Evolutionary conservation across 1,140 invertebrate species (phyloP).

Genomic region (Bradysia coprophila): DNA sequence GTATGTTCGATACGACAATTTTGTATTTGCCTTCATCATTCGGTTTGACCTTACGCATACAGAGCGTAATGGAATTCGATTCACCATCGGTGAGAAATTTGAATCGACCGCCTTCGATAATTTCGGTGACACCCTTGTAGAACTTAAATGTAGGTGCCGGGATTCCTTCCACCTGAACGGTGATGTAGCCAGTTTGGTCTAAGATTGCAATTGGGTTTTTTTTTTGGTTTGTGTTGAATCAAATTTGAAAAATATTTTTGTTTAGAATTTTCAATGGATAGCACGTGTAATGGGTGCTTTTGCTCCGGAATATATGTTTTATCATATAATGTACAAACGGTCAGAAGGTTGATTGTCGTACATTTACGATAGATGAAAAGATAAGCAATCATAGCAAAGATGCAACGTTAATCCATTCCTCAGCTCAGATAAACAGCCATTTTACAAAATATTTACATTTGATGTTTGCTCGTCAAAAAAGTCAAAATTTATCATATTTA

Average conservation of each 20-base stretch:
- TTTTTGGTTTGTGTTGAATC: no score
- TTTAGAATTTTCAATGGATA: background rate
- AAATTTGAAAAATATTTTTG: background rate
- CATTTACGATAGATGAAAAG: no score
- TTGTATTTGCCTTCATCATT: conserved; percentile 97
- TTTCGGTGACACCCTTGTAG: conserved; percentile 81
- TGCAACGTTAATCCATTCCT: no score
- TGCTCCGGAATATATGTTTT: background rate
- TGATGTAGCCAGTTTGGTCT: conserved; percentile 80
- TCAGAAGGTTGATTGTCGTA: no score
- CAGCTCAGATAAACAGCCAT: no score
- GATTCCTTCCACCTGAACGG: conserved; percentile 75
- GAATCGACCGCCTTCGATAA: conserved; percentile 83
- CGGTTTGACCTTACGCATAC: conserved; percentile 88
- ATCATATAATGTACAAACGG: background rate
- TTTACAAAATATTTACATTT: no score
- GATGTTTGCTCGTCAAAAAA: no score
- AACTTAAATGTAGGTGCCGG: conserved; percentile 90
- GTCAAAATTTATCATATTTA: no score
- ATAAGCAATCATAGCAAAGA: no score
- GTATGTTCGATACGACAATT: conserved; percentile 76
- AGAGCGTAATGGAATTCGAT: conserved; percentile 74
- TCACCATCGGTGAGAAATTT: conserved; percentile 81
- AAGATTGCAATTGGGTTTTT: conserved; percentile 1
- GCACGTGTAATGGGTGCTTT: background rate